phyloP scores from a whole-genome alignment of 2,888 invertebrate genomes.

The Callyntrura guangdongensis region DNA sequence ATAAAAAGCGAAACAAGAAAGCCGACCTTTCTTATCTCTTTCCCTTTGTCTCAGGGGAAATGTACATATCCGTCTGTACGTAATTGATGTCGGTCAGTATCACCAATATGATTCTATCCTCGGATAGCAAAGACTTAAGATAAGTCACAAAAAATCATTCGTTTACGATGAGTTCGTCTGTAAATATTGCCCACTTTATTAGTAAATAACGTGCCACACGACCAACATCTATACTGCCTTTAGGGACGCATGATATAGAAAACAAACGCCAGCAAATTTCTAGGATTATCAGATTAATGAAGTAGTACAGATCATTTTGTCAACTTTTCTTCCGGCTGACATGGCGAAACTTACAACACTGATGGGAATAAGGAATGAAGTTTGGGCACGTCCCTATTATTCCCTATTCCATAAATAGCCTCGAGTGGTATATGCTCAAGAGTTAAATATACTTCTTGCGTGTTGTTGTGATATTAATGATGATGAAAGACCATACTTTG shows the following conservation, averaged over 20 bases:
- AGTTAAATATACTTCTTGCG: constrained; percentile 16
- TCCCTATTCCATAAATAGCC: neutral
- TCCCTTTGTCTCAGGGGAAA: constrained; percentile 9
- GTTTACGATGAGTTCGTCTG: neutral
- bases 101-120: constrained; percentile 1
- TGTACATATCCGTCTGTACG: constrained; percentile 1
- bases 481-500: constrained; percentile 30
- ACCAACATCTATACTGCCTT: neutral
- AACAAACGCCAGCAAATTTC: constrained; percentile 23
- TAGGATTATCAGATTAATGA: constrained; percentile 64
- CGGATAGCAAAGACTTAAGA: constrained; percentile 31
- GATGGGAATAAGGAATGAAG: constrained; percentile 61
- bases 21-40: constrained; percentile 6
- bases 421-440: neutral
- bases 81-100: constrained; percentile 15
- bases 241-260: neutral
- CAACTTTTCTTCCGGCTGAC: constrained; percentile 65
- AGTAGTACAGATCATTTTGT: constrained; percentile 71
- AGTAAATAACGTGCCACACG: neutral
- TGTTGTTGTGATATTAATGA: constrained; percentile 46
- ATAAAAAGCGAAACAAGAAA: neutral
- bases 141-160: constrained; percentile 30
- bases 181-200: constrained; percentile 2
- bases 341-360: neutral
- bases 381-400: neutral